A percentile compares a stretch with the other conserved stretches of the same genome.
Evolutionary conservation across 2,888 invertebrate genomes (phyloP).

Genomic region (Scaptomyza parva): DNA sequence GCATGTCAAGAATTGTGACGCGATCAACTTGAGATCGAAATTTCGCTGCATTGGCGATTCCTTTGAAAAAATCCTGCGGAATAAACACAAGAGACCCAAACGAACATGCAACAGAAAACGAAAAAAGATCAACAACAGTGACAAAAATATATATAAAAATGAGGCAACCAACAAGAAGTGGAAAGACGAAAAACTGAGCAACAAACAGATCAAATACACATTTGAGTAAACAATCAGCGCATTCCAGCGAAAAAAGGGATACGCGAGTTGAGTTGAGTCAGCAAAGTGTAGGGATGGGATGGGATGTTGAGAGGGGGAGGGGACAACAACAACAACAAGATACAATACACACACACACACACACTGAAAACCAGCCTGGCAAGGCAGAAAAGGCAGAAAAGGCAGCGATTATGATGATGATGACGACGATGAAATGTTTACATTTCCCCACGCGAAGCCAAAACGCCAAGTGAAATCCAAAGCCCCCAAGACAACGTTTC

Average conservation of each 20-base stretch:
- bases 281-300: conserved; percentile 23
- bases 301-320: not conserved
- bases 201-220: conserved; percentile 73
- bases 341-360: conserved; percentile 18
- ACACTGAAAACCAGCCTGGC: conserved; percentile 37
- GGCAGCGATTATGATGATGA: conserved; percentile 64
- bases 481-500: conserved; percentile 59
- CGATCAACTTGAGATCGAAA: conserved; percentile 38
- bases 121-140: conserved; percentile 43
- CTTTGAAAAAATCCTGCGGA: conserved; percentile 67
- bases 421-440: conserved; percentile 74
- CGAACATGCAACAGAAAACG: not conserved
- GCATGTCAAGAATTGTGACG: conserved; percentile 12
- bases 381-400: conserved; percentile 22
- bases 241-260: conserved; percentile 77
- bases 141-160: conserved; percentile 30
- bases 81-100: conserved; percentile 47
- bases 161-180: not conserved
- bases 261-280: conserved; percentile 49
- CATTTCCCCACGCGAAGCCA: conserved; percentile 75
- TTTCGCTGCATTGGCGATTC: conserved; percentile 46
- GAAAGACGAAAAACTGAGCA: conserved; percentile 36
- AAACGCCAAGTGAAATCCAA: conserved; percentile 65
- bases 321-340: conserved; percentile 8
- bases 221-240: conserved; percentile 72